These are phyloP conservation scores for Edolisoma coerulescens DNA, from an alignment of 2,113 vertebrate species.

Conservation along the genomic window DNA sequence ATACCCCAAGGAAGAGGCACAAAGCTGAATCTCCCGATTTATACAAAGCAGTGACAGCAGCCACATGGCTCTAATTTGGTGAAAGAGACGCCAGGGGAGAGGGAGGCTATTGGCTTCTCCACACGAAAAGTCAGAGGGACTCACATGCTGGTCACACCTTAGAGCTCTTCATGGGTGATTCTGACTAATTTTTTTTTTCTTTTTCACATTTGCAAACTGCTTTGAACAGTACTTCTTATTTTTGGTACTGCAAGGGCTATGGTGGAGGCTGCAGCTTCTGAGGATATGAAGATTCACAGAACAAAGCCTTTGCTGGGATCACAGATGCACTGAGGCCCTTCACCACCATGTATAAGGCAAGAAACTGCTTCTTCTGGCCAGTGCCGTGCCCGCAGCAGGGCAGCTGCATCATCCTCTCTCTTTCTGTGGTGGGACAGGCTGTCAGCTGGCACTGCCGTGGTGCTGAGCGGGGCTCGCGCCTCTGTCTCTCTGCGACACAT, in stretches of 20 bases:
- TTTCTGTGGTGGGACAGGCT: rapidly evolving
- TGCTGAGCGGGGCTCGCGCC: rapidly evolving
- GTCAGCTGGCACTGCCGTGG: neutral
- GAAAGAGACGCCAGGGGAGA: neutral
- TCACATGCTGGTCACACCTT: neutral
- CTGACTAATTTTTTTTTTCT: neutral
- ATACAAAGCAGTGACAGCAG: neutral
- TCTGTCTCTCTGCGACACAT: rapidly evolving
- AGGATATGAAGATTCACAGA: neutral
- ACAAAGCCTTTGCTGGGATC: neutral
- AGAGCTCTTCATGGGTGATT: neutral
- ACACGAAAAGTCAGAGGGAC: neutral
- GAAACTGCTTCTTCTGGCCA: neutral
- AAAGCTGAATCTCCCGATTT: neutral
- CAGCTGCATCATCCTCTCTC: neutral
- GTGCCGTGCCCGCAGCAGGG: rapidly evolving
- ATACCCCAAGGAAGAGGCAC: neutral
- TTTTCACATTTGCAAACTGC: neutral
- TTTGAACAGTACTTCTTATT: neutral
- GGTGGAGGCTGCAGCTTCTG: neutral
- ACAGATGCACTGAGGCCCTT: neutral
- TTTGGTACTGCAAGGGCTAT: neutral
- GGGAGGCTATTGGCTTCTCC: neutral
- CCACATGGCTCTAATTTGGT: neutral
- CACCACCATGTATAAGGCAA: rapidly evolving